Conservation (phyloP, 1,140 invertebrate species). For the Drosophila ercepeae region DNA sequence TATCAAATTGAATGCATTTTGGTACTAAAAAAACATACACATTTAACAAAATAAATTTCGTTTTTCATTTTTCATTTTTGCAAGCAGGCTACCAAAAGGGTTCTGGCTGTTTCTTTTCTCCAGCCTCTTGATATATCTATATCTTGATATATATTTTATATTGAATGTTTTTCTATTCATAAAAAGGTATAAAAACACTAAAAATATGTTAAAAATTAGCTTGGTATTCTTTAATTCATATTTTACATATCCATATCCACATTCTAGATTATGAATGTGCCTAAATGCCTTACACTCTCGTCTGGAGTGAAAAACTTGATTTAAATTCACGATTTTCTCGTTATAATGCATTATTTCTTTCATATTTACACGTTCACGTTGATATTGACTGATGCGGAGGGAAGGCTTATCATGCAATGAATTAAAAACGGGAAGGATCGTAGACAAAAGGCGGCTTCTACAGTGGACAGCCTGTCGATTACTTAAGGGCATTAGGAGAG, state of each 20-base stretch:
- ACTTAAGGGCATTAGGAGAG: too few species aligned
- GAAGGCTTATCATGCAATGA: too few species aligned
- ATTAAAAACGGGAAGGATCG: too few species aligned
- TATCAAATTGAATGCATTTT: constrained; percentile 76
- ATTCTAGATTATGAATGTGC: neutral
- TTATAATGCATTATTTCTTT: constrained; percentile 40
- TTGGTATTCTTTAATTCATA: constrained; percentile 7
- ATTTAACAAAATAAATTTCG: constrained; percentile 64
- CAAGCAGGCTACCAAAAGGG: constrained; percentile 41
- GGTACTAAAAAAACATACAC: constrained; percentile 63
- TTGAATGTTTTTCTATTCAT: constrained; percentile 40
- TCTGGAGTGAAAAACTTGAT: constrained; percentile 30
- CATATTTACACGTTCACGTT: constrained; percentile 55
- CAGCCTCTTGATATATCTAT: constrained; percentile 14
- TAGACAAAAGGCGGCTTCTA: too few species aligned
- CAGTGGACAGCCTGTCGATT: too few species aligned
- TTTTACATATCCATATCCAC: neutral
- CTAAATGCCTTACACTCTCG: constrained; percentile 63
- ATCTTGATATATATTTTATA: constrained; percentile 20
- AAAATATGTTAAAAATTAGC: constrained; percentile 54
- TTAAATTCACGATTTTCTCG: constrained; percentile 46
- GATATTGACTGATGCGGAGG: too few species aligned
- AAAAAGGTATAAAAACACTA: constrained; percentile 72
- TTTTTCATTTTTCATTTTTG: constrained; percentile 15
- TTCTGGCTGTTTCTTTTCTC: neutral